phyloP scores from a whole-genome alignment of 64 coral and sea anemone species.

The Pachyseris speciosa region DNA sequence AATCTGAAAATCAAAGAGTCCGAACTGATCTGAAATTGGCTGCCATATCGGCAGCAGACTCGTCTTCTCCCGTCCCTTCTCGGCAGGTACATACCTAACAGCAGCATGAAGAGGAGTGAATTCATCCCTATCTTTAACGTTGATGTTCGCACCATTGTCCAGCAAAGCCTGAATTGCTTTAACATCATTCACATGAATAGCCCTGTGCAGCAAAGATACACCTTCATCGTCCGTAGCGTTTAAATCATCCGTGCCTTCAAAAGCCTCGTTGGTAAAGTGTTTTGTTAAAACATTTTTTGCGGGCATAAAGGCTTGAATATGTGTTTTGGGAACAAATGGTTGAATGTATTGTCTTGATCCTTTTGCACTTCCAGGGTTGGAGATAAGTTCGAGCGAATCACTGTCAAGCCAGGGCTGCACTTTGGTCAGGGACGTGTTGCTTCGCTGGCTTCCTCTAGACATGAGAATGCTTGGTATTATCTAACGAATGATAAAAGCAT shows the following conservation, averaged over 20 bases:
- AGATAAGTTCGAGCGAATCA: slow-evolving; percentile 19
- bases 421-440: neutral
- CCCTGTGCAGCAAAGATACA: slow-evolving; percentile 4
- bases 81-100: neutral
- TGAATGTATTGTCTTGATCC: neutral
- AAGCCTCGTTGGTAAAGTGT: neutral
- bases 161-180: neutral
- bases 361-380: neutral
- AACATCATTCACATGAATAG: neutral
- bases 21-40: too few relatives aligned
- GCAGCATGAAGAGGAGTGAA: slow-evolving; percentile 31
- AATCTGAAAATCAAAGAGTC: too few relatives aligned
- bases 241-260: neutral
- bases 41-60: too few relatives aligned
- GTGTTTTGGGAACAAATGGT: neutral
- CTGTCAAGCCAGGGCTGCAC: neutral
- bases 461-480: neutral
- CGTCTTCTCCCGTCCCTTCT: too few relatives aligned
- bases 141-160: slow-evolving; percentile 12
- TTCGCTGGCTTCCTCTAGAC: neutral
- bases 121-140: neutral
- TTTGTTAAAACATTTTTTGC: neutral
- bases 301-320: neutral
- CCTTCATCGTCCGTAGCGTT: neutral
- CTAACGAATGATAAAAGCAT: neutral